These are phyloP conservation scores for Cabera pusaria DNA, from an alignment of 2,888 invertebrate species.

Conservation along the genomic window DNA sequence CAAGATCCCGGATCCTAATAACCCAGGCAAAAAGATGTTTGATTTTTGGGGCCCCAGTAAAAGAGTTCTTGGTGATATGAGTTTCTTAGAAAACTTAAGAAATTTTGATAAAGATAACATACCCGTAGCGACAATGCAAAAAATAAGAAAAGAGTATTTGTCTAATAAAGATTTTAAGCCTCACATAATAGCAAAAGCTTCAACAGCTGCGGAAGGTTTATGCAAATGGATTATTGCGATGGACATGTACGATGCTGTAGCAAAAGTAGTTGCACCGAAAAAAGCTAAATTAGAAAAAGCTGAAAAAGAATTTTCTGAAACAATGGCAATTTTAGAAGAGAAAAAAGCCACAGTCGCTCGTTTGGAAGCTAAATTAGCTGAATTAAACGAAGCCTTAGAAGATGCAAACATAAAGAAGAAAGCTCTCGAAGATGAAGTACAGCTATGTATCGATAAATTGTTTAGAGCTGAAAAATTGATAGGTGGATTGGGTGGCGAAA, in stretches of 20 bases:
- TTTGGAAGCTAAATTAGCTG: constrained; percentile 89
- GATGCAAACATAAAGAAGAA: constrained; percentile 87
- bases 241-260: constrained; percentile 93
- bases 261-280: constrained; percentile 93
- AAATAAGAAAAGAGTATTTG: constrained; percentile 89
- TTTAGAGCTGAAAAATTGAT: constrained; percentile 94
- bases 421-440: constrained; percentile 88
- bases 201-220: constrained; percentile 96
- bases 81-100: constrained; percentile 88
- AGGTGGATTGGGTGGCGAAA: constrained; percentile 94
- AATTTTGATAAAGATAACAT: constrained; percentile 95
- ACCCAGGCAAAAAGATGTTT: constrained; percentile 86
- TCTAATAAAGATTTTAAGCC: constrained; percentile 91
- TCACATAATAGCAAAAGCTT: constrained; percentile 92
- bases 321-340: constrained; percentile 92
- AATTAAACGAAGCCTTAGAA: constrained; percentile 86
- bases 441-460: constrained; percentile 92
- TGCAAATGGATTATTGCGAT: constrained; percentile 96
- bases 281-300: constrained; percentile 91
- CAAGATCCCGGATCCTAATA: constrained; percentile 87
- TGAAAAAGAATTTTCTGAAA: constrained; percentile 90
- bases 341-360: constrained; percentile 91
- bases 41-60: constrained; percentile 95
- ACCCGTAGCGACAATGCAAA: constrained; percentile 87
- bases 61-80: constrained; percentile 90